Evolutionary conservation across 2,113 vertebrate species (phyloP), one percentile per base, ranked within the genome.

Genomic region (Sitta europaea): DNA sequence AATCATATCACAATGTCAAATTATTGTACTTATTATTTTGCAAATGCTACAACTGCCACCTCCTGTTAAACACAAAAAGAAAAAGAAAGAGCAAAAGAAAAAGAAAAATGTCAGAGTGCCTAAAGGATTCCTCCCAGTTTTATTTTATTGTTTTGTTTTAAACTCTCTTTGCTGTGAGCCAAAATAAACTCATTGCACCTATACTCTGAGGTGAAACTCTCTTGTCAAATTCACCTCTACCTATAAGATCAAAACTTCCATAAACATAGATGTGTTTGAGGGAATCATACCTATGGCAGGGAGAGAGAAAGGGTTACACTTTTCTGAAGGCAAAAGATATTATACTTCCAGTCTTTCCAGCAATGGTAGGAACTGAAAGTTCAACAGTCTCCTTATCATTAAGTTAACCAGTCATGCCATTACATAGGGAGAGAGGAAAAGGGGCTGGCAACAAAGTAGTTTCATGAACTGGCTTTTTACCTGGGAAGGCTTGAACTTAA

Each of bases 1-100:
- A 97, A 94, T 95, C 94, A 94, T 93, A 97, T 87, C 92, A 90
- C 85, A 87, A 72, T 93, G 91, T 95, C 90, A 92, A 89, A 82
- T 83, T 87, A 95, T 79, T 88, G 40, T 74, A 95, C 83, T 93
- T 96, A 96, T 94, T 96, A 96, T 96, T 96, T 96, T 96, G 81
- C 86, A 97, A 96, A 97, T 97, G 95, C 96, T 97, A 97, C 91
- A 97, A 94, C 90, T 45, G 61, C 95, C 94, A 92, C 92, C 94
- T 96, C 88, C 94, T 89, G 90, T 93, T 95, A 96, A 97, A 92
- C 62, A 87, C 81, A 96, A 95, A 96, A 94, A 95, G 63, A 45
- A 61, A 88, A 70, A 53, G 23, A 8, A 12, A 13, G 50, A 38
- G 33, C 23, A 67, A 70, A 23, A 38, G 31, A 38, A 76, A 12